Evolutionary conservation across 2,888 invertebrate genomes (phyloP).

Genomic region (Digitonthophagus gazella): DNA sequence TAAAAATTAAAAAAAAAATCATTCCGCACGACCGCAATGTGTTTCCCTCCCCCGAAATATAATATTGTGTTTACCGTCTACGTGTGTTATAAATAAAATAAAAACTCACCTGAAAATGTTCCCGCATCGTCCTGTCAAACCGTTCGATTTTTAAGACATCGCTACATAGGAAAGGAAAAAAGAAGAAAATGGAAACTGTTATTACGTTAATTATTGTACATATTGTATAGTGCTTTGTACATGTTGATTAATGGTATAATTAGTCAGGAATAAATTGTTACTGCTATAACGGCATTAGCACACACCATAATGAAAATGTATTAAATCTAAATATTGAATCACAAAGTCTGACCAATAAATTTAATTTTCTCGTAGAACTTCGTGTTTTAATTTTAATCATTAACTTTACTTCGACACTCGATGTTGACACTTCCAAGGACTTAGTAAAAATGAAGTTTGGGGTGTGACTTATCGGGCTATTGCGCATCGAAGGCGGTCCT

Average conservation of each 20-base stretch:
- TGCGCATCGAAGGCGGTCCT: no score
- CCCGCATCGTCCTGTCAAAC: neutral
- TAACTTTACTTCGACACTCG: no score
- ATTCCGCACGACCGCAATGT: neutral
- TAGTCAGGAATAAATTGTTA: conserved; percentile 44
- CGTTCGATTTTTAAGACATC: neutral
- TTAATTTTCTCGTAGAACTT: conserved; percentile 42
- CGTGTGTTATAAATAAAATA: neutral
- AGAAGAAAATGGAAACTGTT: conserved; percentile 8
- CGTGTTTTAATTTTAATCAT: neutral
- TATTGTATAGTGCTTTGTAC: conserved; percentile 60
- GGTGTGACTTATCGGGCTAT: no score
- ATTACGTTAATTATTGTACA: conserved; percentile 49
- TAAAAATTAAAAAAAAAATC: neutral
- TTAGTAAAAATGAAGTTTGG: no score
- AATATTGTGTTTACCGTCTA: neutral
- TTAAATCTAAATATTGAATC: conserved; percentile 46
- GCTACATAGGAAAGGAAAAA: neutral
- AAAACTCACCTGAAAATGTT: neutral
- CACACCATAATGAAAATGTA: conserved; percentile 45
- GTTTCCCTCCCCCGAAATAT: neutral
- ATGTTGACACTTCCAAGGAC: no score
- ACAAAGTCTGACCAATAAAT: conserved; percentile 48
- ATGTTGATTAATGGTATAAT: conserved; percentile 55
- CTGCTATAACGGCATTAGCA: conserved; percentile 41